Percentiles rank a stretch among this genome's conserved stretches.
These are phyloP conservation scores for Eurytoma californica DNA, from an alignment of 2,888 invertebrate species.

Conservation along the genomic window DNA sequence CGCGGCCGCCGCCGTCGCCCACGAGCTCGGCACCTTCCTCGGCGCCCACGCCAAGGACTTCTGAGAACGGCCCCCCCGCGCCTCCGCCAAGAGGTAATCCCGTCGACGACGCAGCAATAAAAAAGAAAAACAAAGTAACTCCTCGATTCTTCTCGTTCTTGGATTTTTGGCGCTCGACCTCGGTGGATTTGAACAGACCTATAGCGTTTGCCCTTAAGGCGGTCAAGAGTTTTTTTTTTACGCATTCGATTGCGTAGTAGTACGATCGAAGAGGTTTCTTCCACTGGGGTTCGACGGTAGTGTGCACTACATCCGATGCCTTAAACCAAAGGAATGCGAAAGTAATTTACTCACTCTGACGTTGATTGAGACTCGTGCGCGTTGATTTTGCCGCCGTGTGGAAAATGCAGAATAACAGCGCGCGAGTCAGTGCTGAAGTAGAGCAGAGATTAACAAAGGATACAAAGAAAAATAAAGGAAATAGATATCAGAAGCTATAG, in stretches of 20 bases:
- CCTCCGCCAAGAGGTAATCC: constrained; percentile 66
- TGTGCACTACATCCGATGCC: constrained; percentile 53
- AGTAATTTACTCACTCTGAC: constrained; percentile 50
- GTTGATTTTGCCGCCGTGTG: too few species aligned
- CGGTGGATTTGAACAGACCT: too few species aligned
- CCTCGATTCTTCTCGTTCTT: too few species aligned
- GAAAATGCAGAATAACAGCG: constrained; percentile 3
- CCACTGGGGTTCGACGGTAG: constrained; percentile 52
- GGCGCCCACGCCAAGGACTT: constrained; percentile 73
- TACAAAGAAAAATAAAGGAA: constrained; percentile 28
- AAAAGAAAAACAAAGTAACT: too few species aligned
- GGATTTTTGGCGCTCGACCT: too few species aligned
- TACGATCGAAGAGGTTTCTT: constrained; percentile 49
- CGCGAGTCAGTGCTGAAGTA: constrained; percentile 23
- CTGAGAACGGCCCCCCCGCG: constrained; percentile 71
- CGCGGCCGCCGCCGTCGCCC: constrained; percentile 59
- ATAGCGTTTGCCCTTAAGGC: too few species aligned
- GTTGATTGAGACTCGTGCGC: constrained; percentile 17
- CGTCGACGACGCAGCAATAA: neutral
- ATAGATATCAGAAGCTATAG: constrained; percentile 42
- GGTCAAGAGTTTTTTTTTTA: too few species aligned
- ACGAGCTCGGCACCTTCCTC: constrained; percentile 69
- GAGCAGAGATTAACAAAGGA: constrained; percentile 21
- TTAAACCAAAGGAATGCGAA: constrained; percentile 56
- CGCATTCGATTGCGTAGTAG: neutral